Conservation (phyloP, 2,797 vertebrate genomes). For the Lerista edwardsae region DNA sequence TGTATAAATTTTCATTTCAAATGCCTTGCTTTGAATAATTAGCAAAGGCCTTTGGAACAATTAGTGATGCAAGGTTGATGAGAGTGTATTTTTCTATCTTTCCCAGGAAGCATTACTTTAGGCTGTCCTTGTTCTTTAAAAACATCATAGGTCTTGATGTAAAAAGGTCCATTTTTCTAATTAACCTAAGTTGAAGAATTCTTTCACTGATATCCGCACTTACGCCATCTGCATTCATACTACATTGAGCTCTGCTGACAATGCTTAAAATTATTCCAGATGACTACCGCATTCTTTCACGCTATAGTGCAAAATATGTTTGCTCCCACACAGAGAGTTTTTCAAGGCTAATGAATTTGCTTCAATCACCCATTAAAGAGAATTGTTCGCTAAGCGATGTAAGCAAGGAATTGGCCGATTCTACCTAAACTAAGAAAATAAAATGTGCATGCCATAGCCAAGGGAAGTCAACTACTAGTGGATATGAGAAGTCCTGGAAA, state of each 20-base stretch:
- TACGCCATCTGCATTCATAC: conserved; percentile 42
- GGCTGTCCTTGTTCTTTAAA: neutral
- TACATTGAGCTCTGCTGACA: conserved; percentile 39
- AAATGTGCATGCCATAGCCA: neutral
- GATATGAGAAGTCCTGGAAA: neutral
- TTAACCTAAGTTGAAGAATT: conserved; percentile 40
- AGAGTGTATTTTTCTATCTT: neutral
- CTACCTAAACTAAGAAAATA: neutral
- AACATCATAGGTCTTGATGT: neutral
- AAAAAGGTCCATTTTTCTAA: conserved; percentile 31
- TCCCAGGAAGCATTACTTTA: conserved; percentile 27
- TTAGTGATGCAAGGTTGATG: neutral
- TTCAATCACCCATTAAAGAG: conserved; percentile 6
- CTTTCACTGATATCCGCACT: conserved; percentile 46
- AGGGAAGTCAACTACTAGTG: neutral
- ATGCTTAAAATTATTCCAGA: conserved; percentile 33
- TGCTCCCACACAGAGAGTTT: conserved; percentile 16
- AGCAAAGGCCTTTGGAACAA: neutral
- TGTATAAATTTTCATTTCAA: neutral
- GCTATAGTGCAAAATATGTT: conserved; percentile 2
- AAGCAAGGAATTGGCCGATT: neutral
- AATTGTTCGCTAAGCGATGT: neutral
- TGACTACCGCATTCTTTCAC: conserved; percentile 31
- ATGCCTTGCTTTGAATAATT: neutral
- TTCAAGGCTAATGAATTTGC: conserved; percentile 10